These are phyloP conservation scores for Nesidiocoris tenuis DNA, from an alignment of 2,888 invertebrate species.

Conservation along the genomic window DNA sequence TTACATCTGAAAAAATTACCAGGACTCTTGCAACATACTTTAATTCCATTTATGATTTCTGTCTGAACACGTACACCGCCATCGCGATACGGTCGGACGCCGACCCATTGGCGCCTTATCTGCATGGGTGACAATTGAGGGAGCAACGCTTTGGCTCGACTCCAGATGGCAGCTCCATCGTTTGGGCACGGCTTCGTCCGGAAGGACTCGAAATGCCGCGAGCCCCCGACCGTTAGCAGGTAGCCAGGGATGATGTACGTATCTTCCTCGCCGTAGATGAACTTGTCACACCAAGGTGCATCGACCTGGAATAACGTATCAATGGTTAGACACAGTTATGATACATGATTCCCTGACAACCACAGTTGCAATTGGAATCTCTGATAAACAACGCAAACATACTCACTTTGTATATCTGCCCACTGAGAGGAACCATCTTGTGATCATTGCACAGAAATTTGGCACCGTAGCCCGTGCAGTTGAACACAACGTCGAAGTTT, in stretches of 20 bases:
- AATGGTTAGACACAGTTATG: not conserved
- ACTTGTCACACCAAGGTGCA: constrained; percentile 88
- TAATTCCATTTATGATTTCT: constrained; percentile 55
- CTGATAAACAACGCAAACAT: not conserved
- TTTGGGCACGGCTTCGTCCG: constrained; percentile 66
- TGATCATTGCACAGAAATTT: constrained; percentile 72
- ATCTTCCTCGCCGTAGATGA: constrained; percentile 81
- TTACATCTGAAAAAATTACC: no score
- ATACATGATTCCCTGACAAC: not conserved
- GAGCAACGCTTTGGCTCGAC: constrained; percentile 72
- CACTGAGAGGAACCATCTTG: constrained; percentile 75
- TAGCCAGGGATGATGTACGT: constrained; percentile 82
- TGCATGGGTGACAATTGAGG: constrained; percentile 64
- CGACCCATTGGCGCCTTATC: constrained; percentile 65
- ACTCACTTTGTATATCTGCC: constrained; percentile 74
- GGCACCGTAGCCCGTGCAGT: constrained; percentile 85
- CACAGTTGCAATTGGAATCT: not conserved
- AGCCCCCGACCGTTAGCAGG: constrained; percentile 79
- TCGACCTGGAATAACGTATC: constrained; percentile 61
- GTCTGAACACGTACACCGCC: constrained; percentile 70
- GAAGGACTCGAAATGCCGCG: constrained; percentile 78
- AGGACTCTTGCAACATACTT: no score
- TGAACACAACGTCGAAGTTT: constrained; percentile 72
- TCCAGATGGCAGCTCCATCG: constrained; percentile 74
- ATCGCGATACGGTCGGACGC: constrained; percentile 78